Percentiles rank a stretch among this genome's conserved stretches.
Evolutionary conservation across 2,888 invertebrate species (phyloP).

Genomic region (Hirtodrosophila trivittata): DNA sequence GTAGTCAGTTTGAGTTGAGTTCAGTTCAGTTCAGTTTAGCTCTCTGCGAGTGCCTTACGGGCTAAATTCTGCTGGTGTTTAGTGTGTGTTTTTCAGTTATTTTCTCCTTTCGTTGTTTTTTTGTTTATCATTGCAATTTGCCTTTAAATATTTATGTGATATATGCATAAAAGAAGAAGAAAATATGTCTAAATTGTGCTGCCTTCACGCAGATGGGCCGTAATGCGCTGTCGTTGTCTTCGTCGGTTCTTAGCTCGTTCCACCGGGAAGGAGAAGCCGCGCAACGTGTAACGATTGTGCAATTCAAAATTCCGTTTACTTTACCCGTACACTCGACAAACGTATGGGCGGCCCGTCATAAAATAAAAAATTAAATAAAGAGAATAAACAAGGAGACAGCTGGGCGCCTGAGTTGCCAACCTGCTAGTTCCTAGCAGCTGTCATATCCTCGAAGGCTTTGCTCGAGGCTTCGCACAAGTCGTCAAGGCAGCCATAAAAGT

Average conservation of each 20-base stretch:
- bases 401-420: conserved; percentile 19
- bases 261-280: conserved; percentile 2
- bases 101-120: conserved; percentile 1
- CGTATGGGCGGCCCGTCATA: conserved; percentile 7
- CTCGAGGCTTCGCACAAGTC: conserved; percentile 10
- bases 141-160: conserved; percentile 53
- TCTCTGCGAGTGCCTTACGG: conserved; percentile 36
- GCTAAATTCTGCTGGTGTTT: conserved; percentile 27
- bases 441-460: conserved; percentile 14
- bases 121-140: conserved; percentile 18
- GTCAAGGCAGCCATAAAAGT: conserved; percentile 22
- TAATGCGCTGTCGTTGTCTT: conserved; percentile 5
- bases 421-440: conserved; percentile 14
- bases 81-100: neutral
- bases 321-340: neutral
- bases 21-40: conserved; percentile 48
- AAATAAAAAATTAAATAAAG: neutral
- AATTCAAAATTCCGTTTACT: conserved; percentile 20
- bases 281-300: conserved; percentile 38
- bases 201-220: neutral
- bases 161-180: conserved; percentile 26
- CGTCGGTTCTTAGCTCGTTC: conserved; percentile 13
- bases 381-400: conserved; percentile 11
- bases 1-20: conserved; percentile 43
- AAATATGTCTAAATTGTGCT: conserved; percentile 14